Base-by-base conservation (phyloP, 2,888 invertebrate genomes). In the Silvanus unidentatus region DNA sequence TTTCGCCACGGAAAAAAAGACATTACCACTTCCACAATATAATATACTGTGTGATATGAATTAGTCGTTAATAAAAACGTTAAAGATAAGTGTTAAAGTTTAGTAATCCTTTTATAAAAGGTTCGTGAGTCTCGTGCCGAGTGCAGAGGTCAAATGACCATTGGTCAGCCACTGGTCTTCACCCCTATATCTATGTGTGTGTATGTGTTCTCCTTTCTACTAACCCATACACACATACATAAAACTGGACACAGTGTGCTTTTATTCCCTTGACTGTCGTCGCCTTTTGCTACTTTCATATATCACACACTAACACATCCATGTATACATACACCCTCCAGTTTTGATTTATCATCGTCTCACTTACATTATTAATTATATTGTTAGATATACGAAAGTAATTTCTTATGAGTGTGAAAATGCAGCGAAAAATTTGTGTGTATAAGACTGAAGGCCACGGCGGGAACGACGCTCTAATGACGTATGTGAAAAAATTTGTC, bases 111-210 rank as follows among this genome's bases (percentile, higher is more conserved):
- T 62, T 63, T 62, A 63, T 62, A 61, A 63, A 62, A 61, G 62
- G 62, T 60, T 55, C 47, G 54, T 48, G 57, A 53, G 62, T 54
- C 63, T 62, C 62, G 63, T 64, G 64, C 59, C 58, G 55, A 56
- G 64, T 60, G 60, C 63, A 59, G 57, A 62, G 63, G 63, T 64
- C 64, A 63, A 57, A 60, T 64, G 63, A 61, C 63, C 64, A 62
- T 48, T 62, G 62, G 60, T 59, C 61, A 61, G 37, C 48, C 48
- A 48, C 48, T 46, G 51, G 44, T 45, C 46, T 48, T 49, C 49
- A 42, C 47, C 43, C 32, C 37, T 37, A 37, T 37, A 12, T 32
- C 3, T 12, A 12, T 12, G 10, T 12, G 32, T 12, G 32, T 12
- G 32, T n/a, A n/a, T n/a, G 32, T 32, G 37, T 16, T 37, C 37